Evolutionary conservation across 2,888 invertebrate species (phyloP).

Genomic region (Drepana falcataria): DNA sequence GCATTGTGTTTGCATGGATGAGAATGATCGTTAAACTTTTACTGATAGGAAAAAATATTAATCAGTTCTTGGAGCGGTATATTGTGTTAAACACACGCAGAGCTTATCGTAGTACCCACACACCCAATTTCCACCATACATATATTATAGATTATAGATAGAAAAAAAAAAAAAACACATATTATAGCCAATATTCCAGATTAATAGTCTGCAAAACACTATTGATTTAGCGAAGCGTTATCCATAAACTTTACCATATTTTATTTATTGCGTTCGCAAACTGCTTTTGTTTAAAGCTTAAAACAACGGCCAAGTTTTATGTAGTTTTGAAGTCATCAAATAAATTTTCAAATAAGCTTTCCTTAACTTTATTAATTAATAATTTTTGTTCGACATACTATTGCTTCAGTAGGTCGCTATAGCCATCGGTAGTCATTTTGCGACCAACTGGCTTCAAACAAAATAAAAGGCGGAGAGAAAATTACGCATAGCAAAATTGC

Average conservation of each 20-base stretch:
- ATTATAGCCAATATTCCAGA: no score
- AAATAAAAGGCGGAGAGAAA: constrained; percentile 2
- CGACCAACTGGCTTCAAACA: not conserved
- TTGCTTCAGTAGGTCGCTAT: constrained; percentile 7
- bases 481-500: not conserved
- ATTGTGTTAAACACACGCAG: no score
- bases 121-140: no score
- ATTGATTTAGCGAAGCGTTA: constrained; percentile 9
- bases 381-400: not conserved
- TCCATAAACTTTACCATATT: constrained; percentile 13
- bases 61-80: no score
- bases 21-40: no score
- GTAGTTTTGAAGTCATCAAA: constrained; percentile 17
- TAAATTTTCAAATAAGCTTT: constrained; percentile 13
- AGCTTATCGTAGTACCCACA: no score
- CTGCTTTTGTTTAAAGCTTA: constrained; percentile 16
- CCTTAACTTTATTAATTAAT: constrained; percentile 11
- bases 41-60: no score
- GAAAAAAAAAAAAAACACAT: no score
- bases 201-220: no score
- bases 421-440: constrained; percentile 1
- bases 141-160: no score
- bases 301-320: constrained; percentile 20
- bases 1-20: no score
- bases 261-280: constrained; percentile 25